Conservation (phyloP, 2,113 vertebrate genomes). For the Neolamprologus cancellatus region DNA sequence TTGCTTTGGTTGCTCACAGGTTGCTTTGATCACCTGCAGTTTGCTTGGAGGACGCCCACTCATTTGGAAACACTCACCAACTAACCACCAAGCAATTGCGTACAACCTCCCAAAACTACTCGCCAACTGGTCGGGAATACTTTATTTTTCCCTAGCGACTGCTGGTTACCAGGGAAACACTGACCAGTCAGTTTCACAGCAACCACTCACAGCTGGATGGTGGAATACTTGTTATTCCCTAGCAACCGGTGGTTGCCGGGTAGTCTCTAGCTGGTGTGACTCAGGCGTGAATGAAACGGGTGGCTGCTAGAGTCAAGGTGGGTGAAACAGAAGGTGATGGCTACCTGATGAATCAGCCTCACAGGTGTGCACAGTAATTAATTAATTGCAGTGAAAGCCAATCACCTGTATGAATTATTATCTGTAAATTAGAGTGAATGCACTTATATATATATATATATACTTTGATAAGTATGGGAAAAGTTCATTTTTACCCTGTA, state of each 20-base stretch:
- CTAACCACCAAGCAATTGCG: background rate
- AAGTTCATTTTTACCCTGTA: background rate
- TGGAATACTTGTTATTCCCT: background rate
- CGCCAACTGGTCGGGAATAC: background rate
- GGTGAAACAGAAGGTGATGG: background rate
- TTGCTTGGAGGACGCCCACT: fast-evolving
- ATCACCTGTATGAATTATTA: background rate
- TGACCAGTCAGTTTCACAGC: background rate
- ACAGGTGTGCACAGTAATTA: background rate
- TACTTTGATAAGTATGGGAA: background rate
- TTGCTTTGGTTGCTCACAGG: background rate
- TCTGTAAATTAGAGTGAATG: background rate
- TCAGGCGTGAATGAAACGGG: fast-evolving
- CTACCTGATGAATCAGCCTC: background rate
- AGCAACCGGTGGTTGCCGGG: background rate
- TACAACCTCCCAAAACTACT: background rate
- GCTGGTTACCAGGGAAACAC: background rate
- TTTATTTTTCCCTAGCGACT: background rate
- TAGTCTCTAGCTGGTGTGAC: background rate
- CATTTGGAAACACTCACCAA: background rate
- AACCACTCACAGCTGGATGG: background rate
- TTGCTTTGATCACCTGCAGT: fast-evolving
- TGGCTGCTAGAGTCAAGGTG: background rate
- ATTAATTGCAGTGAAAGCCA: background rate
- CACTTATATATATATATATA: fast-evolving